Evolutionary conservation across 2,888 invertebrate species (phyloP), one percentile per base, ranked within the genome.

Genomic region (Cheilosia vernalis): DNA sequence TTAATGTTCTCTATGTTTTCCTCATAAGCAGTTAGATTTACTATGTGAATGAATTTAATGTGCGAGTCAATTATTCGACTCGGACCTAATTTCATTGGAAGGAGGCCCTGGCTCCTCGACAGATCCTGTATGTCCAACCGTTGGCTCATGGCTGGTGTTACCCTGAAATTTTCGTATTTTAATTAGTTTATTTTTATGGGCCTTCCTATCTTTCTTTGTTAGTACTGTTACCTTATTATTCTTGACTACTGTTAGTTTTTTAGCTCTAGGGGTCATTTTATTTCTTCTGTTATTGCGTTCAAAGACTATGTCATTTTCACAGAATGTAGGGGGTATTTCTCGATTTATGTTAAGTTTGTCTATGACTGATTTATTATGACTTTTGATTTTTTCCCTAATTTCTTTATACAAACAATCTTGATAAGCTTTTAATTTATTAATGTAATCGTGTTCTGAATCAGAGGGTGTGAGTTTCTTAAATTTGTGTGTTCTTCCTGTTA

Each of bases 1-100:
- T 24, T 51, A n/a, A 76, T 44, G 9, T 56, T 66, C 7, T 64
- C n/a, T 15, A 76, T 30, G n/a, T 66, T 66, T 56, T 66, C 63
- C 10, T 15, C 49, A 21, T 64, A 58, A 17, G 42, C 44, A n/a
- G 56, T 66, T 58, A 76, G 15, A 21, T 66, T 76, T 21, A 76
- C 33, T 10, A 51, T 66, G 51, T 76, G 66, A n/a, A 76, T 24
- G 5, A 58, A 49, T 47, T 58, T 58, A 7, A 49, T 10, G 51
- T 67, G 13, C 3, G 19, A 33, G 5, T 47, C 66, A 47, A 76
- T 58, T 47, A 58, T 17, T 67, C 60, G 40, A n/a, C 37, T 24
- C 15, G 44, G 56, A 0, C 66, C 66, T 56, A 58, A 27, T 58
- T 66, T 76, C 58, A 58, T 44, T 0, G 64, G 27, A 6, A 27